Percentiles rank a stretch among this genome's conserved stretches.
These are phyloP conservation scores for Delichon dasypus DNA, from an alignment of 2,797 vertebrate species.

Conservation along the genomic window DNA sequence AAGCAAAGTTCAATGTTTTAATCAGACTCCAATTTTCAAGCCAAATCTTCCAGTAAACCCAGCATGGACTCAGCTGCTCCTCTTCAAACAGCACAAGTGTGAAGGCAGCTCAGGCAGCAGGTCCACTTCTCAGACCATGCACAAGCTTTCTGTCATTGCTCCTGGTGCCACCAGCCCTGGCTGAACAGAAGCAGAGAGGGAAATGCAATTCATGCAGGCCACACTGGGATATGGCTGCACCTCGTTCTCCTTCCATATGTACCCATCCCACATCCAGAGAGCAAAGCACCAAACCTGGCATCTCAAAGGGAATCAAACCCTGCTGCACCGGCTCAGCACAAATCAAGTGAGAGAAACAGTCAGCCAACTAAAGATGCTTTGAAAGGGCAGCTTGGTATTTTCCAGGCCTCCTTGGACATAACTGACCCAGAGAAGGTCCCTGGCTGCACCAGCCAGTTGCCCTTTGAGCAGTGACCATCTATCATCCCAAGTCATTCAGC, in stretches of 20 bases:
- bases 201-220: constrained; percentile 24
- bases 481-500: neutral
- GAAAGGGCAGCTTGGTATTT: constrained; percentile 11
- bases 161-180: constrained; percentile 29
- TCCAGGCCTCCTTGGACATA: neutral
- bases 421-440: neutral
- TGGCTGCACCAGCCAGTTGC: neutral
- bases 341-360: neutral
- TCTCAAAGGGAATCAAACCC: neutral
- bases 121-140: neutral
- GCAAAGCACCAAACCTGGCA: neutral
- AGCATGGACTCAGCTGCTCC: constrained; percentile 23
- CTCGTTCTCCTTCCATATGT: neutral
- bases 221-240: neutral
- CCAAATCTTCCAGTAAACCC: constrained; percentile 12
- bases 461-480: neutral
- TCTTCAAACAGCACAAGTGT: constrained; percentile 31
- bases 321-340: neutral
- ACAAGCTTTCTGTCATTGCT: neutral
- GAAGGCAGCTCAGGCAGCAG: constrained; percentile 41
- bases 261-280: neutral
- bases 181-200: constrained; percentile 49
- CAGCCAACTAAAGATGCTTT: neutral
- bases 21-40: neutral
- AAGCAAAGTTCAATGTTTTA: neutral